Evolutionary conservation across 2,113 vertebrate species (phyloP).

Genomic region (Toxotes jaculatrix): DNA sequence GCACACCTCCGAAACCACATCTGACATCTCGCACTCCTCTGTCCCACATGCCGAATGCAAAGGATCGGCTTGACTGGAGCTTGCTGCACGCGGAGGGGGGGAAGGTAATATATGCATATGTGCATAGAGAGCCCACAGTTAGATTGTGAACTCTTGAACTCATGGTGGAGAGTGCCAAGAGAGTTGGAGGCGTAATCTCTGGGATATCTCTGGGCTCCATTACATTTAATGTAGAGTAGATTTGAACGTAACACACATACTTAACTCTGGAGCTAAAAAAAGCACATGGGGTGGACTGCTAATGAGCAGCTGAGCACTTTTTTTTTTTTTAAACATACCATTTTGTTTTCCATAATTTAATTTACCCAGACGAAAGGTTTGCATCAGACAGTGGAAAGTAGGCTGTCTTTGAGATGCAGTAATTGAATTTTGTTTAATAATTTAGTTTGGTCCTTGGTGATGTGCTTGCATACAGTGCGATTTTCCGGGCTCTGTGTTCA

Average conservation of each 20-base stretch:
- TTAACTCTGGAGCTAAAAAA: slow-evolving; percentile 5
- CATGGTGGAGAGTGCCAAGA: slow-evolving; percentile 30
- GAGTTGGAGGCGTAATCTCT: slow-evolving; percentile 66
- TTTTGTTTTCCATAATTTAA: slow-evolving; percentile 47
- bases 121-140: slow-evolving; percentile 42
- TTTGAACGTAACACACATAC: slow-evolving; percentile 40
- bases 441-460: slow-evolving; percentile 15
- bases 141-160: slow-evolving; percentile 66
- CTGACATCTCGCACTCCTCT: background rate
- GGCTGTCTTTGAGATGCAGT: background rate
- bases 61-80: background rate
- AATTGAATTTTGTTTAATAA: slow-evolving; percentile 13
- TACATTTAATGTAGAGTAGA: slow-evolving; percentile 57
- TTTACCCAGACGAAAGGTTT: slow-evolving; percentile 22
- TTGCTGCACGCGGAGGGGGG: background rate
- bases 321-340: background rate
- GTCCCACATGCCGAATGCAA: slow-evolving; percentile 7
- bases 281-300: slow-evolving; percentile 24
- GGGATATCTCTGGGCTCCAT: slow-evolving; percentile 58
- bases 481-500: slow-evolving; percentile 1
- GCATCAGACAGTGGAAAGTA: background rate
- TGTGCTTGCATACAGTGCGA: background rate
- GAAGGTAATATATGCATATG: slow-evolving; percentile 15
- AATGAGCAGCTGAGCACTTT: slow-evolving; percentile 35
- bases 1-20: background rate